Percentiles rank a stretch among this genome's conserved stretches.
phyloP scores from a whole-genome alignment of 2,113 vertebrate genomes.

The Colistium nudipinnis region DNA sequence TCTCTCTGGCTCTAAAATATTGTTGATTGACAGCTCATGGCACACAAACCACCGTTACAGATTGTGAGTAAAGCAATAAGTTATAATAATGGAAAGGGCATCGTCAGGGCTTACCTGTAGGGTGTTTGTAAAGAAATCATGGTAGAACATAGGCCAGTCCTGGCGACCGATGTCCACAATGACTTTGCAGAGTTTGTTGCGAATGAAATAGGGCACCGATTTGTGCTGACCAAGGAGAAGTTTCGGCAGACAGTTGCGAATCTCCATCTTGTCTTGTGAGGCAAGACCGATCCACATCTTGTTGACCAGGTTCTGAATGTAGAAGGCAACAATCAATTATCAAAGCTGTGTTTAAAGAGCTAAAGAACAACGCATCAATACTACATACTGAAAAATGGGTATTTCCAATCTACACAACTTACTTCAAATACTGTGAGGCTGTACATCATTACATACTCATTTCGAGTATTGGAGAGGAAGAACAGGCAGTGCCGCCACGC shows the following conservation, averaged over 20 bases:
- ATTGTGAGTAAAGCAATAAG: background rate
- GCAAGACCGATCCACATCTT: slow-evolving; percentile 98
- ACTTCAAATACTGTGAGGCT: slow-evolving; percentile 99
- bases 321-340: background rate
- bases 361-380: too few species aligned
- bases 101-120: slow-evolving; percentile 85
- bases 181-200: slow-evolving; percentile 99
- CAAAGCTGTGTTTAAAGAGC: background rate
- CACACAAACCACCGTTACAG: too few species aligned
- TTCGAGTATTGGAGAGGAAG: slow-evolving; percentile 96
- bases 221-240: slow-evolving; percentile 95
- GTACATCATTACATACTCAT: slow-evolving; percentile 99
- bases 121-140: slow-evolving; percentile 98
- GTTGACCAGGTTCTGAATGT: slow-evolving; percentile 93
- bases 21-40: too few species aligned
- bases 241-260: slow-evolving; percentile 96
- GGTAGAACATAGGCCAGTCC: slow-evolving; percentile 99
- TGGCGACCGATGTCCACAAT: slow-evolving; percentile 98
- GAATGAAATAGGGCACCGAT: slow-evolving; percentile 95
- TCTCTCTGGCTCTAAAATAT: too few species aligned
- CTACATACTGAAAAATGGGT: too few species aligned
- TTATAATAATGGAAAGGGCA: background rate
- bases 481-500: slow-evolving; percentile 98
- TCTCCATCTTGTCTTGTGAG: slow-evolving; percentile 97
- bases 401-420: slow-evolving; percentile 59